Conservation (phyloP, 1,140 invertebrate genomes). For the Sitobion miscanthi region DNA sequence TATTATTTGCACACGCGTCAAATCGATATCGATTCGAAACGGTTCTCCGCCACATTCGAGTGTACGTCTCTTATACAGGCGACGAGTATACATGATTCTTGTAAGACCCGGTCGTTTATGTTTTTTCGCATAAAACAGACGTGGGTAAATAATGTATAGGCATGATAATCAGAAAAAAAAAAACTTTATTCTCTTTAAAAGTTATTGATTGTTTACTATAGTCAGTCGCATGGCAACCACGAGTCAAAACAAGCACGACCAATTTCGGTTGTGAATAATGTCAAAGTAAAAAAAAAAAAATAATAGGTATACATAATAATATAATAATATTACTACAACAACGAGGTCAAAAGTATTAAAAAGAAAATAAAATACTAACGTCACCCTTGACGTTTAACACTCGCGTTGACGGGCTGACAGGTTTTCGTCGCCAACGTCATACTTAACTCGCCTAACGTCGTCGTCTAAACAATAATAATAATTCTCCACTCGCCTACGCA, state of each 20-base stretch:
- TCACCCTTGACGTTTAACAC: not conserved
- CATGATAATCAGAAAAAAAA: not conserved
- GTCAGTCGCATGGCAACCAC: slow-evolving; percentile 45
- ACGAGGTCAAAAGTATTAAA: slow-evolving; percentile 25
- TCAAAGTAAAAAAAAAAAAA: not conserved
- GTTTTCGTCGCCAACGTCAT: not conserved
- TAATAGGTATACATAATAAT: not conserved
- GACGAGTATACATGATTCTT: not conserved
- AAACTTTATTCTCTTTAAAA: not conserved
- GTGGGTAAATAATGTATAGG: not conserved
- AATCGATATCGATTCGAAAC: not conserved
- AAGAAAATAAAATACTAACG: not conserved
- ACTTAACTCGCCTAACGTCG: not conserved
- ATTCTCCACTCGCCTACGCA: not conserved
- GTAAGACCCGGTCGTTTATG: not conserved
- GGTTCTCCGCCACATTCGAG: not conserved
- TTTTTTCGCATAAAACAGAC: not conserved
- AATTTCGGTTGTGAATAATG: not conserved
- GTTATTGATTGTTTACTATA: slow-evolving; percentile 45
- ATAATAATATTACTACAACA: not conserved
- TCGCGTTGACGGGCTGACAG: not conserved
- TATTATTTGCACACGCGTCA: not conserved
- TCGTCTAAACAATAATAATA: slow-evolving; percentile 19
- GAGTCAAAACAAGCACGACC: slow-evolving; percentile 35
- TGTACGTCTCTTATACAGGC: not conserved